These are phyloP conservation scores for Bovichtus variegatus DNA, from an alignment of 2,797 vertebrate genomes.

Conservation along the genomic window DNA sequence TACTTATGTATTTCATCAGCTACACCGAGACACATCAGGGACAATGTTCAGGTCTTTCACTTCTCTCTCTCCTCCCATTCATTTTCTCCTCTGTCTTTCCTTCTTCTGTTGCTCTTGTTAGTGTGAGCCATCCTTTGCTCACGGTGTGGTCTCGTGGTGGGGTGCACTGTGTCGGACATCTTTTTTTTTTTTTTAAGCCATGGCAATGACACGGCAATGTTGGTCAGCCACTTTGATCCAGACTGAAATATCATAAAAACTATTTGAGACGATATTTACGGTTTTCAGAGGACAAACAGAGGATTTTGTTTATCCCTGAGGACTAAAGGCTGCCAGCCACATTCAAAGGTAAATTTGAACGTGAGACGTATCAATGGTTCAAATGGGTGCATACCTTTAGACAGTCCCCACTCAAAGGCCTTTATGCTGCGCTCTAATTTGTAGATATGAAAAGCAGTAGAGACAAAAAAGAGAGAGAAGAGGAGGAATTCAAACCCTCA, in stretches of 20 bases:
- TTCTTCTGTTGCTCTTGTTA: neutral
- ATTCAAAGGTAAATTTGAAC: too few relatives aligned
- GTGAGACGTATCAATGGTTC: too few relatives aligned
- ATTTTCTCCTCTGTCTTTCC: neutral
- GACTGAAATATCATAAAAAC: neutral
- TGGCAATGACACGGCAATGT: neutral
- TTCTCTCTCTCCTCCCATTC: neutral
- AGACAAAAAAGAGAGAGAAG: too few relatives aligned
- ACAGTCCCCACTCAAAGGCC: too few relatives aligned
- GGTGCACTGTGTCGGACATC: neutral
- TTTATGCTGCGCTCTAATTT: too few relatives aligned
- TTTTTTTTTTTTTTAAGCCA: neutral
- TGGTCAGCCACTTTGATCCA: neutral
- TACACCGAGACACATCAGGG: slow-evolving; percentile 8
- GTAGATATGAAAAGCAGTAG: too few relatives aligned
- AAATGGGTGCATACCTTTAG: too few relatives aligned
- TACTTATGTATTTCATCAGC: slow-evolving; percentile 42
- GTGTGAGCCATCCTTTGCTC: neutral
- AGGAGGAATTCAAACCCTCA: too few relatives aligned
- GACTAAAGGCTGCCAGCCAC: neutral
- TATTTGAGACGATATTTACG: neutral
- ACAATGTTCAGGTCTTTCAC: neutral
- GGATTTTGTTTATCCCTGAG: neutral
- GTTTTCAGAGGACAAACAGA: neutral
- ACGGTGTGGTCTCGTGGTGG: neutral